Percentiles rank a stretch among this genome's conserved stretches.
Evolutionary conservation across 2,888 invertebrate species (phyloP).

Genomic region (Phalera bucephala): DNA sequence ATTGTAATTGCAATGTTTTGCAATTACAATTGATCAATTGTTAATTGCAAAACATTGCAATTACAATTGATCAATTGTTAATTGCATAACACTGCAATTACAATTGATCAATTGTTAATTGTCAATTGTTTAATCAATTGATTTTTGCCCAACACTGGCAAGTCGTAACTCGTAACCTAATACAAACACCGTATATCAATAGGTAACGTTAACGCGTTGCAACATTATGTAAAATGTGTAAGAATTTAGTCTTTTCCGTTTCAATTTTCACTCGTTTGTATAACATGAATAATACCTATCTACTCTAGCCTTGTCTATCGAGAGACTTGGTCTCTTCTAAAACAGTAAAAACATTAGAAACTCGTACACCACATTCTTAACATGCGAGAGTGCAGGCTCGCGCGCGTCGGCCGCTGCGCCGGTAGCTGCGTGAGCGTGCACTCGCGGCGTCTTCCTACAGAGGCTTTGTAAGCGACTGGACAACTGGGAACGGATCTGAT

Average conservation of each 20-base stretch:
- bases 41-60: no score
- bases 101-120: no score
- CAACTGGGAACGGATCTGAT: slow-evolving; percentile 27
- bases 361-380: slow-evolving; percentile 49
- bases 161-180: slow-evolving; percentile 56
- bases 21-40: no score
- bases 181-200: slow-evolving; percentile 69
- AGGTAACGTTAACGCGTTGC: slow-evolving; percentile 74
- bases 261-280: slow-evolving; percentile 76
- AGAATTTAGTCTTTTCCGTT: slow-evolving; percentile 82
- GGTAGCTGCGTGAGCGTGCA: slow-evolving; percentile 8
- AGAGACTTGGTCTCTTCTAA: slow-evolving; percentile 74
- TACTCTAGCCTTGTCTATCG: slow-evolving; percentile 78
- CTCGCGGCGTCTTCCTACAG: slow-evolving; percentile 17
- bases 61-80: no score
- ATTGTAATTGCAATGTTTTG: no score
- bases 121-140: no score
- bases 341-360: slow-evolving; percentile 74
- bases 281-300: slow-evolving; percentile 77
- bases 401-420: slow-evolving; percentile 17
- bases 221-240: slow-evolving; percentile 77
- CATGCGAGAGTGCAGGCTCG: slow-evolving; percentile 26
- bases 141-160: no score
- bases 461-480: slow-evolving; percentile 22
- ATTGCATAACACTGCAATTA: no score